A percentile compares a stretch with the other conserved stretches of the same genome.
These are phyloP conservation scores for Dermatophagoides farinae DNA, from an alignment of 1,140 invertebrate species.

Conservation along the genomic window DNA sequence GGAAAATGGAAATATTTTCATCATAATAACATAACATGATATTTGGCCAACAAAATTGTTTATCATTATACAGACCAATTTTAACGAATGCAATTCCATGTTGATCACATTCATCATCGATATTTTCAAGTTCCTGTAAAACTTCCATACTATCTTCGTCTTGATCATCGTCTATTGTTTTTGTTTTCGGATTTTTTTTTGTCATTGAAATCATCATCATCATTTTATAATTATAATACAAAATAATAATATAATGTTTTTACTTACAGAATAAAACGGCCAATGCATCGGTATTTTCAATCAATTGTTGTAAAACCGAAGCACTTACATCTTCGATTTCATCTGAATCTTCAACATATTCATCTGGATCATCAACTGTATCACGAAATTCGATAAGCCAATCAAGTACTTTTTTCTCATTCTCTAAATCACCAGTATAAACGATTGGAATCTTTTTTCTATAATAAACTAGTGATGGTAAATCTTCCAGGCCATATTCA, in stretches of 20 bases:
- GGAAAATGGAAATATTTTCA: neutral
- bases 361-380: conserved; percentile 17
- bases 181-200: no score
- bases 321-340: conserved; percentile 78
- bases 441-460: conserved; percentile 81
- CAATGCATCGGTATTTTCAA: conserved; percentile 60
- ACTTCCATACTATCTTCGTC: conserved; percentile 61
- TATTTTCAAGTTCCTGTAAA: conserved; percentile 67
- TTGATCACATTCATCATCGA: conserved; percentile 77
- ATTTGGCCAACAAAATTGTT: neutral
- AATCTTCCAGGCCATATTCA: conserved; percentile 62
- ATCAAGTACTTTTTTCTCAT: conserved; percentile 22
- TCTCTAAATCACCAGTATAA: conserved; percentile 40
- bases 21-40: neutral
- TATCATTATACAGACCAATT: conserved; percentile 28
- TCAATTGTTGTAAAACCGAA: conserved; percentile 41
- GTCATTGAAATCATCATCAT: conserved; percentile 11
- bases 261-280: conserved; percentile 23
- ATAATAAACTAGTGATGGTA: conserved; percentile 78
- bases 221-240: conserved; percentile 1
- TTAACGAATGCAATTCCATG: conserved; percentile 33
- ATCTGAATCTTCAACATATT: conserved; percentile 51
- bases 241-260: neutral
- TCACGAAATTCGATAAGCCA: conserved; percentile 22
- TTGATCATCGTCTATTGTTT: conserved; percentile 20